Percentiles rank a stretch among this genome's conserved stretches.
phyloP scores from a whole-genome alignment of 30 jellyfish, hydroid and myxozoan species.

The Hydractinia echinata region DNA sequence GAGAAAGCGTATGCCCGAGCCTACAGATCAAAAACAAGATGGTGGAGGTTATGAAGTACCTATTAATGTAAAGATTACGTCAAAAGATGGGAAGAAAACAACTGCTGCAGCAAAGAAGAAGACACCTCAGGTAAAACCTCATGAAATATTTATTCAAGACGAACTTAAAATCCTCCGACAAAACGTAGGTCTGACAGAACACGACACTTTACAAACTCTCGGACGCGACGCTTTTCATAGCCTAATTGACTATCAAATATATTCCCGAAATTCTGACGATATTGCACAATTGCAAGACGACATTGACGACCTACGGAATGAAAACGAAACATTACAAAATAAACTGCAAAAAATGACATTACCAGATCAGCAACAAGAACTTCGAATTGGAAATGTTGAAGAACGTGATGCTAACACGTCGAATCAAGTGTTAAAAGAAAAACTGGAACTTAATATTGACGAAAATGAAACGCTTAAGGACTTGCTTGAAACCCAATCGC shows the following conservation, averaged over 20 bases:
- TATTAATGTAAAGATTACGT: background rate
- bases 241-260: slow-evolving; percentile 27
- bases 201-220: slow-evolving; percentile 20
- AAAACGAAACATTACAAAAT: slow-evolving; percentile 11
- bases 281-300: background rate
- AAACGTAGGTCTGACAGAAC: slow-evolving; percentile 16
- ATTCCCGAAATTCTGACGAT: background rate
- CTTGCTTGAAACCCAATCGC: slow-evolving; percentile 30
- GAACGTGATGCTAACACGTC: slow-evolving; percentile 5
- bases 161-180: slow-evolving; percentile 29
- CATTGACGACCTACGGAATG: slow-evolving; percentile 15
- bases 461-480: slow-evolving; percentile 27
- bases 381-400: background rate
- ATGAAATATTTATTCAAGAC: slow-evolving; percentile 7
- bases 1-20: background rate
- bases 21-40: background rate
- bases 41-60: background rate
- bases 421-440: background rate
- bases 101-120: background rate
- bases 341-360: background rate
- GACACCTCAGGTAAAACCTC: slow-evolving; percentile 14
- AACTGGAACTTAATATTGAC: background rate
- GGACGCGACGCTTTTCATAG: slow-evolving; percentile 13
- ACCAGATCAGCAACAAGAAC: background rate
- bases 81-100: background rate